These are phyloP conservation scores for Epirrhoe alternata DNA, from an alignment of 2,888 invertebrate genomes.

Conservation along the genomic window DNA sequence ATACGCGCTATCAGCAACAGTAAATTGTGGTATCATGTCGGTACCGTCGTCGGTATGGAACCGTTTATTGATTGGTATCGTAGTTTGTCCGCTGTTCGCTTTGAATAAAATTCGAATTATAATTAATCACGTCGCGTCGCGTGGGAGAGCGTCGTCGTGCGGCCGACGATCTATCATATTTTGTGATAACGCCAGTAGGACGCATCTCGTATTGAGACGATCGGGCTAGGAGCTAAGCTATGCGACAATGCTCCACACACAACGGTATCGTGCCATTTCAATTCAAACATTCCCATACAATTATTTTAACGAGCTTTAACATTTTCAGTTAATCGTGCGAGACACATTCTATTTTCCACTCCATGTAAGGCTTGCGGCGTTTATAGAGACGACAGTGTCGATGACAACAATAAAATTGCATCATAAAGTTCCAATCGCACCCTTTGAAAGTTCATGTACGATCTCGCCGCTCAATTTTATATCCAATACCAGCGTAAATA, in stretches of 20 bases:
- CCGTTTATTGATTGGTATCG: slow-evolving; percentile 85
- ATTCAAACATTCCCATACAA: slow-evolving; percentile 45
- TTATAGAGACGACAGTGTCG: slow-evolving; percentile 65
- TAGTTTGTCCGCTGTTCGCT: slow-evolving; percentile 84
- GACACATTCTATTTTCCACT: slow-evolving; percentile 59
- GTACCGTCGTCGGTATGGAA: slow-evolving; percentile 82
- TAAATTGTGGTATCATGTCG: slow-evolving; percentile 83
- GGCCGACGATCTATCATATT: slow-evolving; percentile 84
- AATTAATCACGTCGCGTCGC: slow-evolving; percentile 82
- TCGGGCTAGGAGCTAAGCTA: slow-evolving; percentile 69
- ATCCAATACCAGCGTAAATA: slow-evolving; percentile 75
- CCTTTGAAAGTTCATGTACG: slow-evolving; percentile 74
- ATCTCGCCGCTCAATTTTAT: slow-evolving; percentile 79
- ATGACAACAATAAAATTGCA: slow-evolving; percentile 75
- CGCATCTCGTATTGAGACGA: slow-evolving; percentile 77
- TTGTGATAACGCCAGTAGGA: slow-evolving; percentile 83
- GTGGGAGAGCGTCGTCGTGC: slow-evolving; percentile 82
- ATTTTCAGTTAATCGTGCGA: slow-evolving; percentile 46
- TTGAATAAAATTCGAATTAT: slow-evolving; percentile 86
- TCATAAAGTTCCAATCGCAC: slow-evolving; percentile 74
- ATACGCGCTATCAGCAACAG: slow-evolving; percentile 77
- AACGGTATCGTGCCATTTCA: slow-evolving; percentile 64
- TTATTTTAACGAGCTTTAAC: slow-evolving; percentile 47
- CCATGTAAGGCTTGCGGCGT: slow-evolving; percentile 57
- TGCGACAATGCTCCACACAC: slow-evolving; percentile 66